Percentiles rank a stretch among this genome's conserved stretches.
These are phyloP conservation scores for Aspidoscelis tigris DNA, from an alignment of 2,113 vertebrate species.

Conservation along the genomic window DNA sequence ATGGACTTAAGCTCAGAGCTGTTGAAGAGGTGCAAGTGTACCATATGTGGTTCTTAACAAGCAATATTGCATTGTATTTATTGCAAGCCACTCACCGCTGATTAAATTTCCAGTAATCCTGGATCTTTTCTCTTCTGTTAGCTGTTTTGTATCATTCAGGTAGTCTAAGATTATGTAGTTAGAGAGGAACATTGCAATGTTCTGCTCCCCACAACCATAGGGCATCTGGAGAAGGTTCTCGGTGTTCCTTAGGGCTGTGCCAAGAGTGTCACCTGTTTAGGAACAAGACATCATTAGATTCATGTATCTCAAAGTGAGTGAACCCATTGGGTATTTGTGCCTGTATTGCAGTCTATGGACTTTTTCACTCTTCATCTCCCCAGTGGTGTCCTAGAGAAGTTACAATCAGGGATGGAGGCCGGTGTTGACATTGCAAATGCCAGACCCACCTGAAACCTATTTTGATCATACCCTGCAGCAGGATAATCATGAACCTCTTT, in stretches of 20 bases:
- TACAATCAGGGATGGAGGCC: too few species aligned
- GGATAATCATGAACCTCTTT: too few species aligned
- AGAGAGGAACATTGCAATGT: constrained; percentile 84
- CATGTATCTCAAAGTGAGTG: not conserved
- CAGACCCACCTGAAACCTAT: too few species aligned
- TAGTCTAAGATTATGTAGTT: constrained; percentile 84
- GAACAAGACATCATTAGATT: not conserved
- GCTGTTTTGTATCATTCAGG: constrained; percentile 80
- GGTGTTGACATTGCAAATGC: too few species aligned
- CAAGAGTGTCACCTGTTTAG: constrained; percentile 84
- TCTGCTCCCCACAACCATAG: constrained; percentile 85
- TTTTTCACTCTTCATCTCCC: too few species aligned
- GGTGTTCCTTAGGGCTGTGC: constrained; percentile 81
- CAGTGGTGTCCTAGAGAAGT: too few species aligned
- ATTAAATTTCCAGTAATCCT: constrained; percentile 75
- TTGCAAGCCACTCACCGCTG: constrained; percentile 72
- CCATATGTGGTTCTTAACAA: too few species aligned
- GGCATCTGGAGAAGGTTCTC: constrained; percentile 81
- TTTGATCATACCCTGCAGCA: too few species aligned
- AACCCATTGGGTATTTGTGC: not conserved
- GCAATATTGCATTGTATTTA: too few species aligned
- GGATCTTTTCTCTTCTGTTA: constrained; percentile 73
- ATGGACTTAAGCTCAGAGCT: too few species aligned
- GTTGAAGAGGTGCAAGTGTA: too few species aligned
- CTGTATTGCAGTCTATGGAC: too few species aligned